Evolutionary conservation across 2,113 vertebrate species (phyloP).

Genomic region (Macrotis lagotis): DNA sequence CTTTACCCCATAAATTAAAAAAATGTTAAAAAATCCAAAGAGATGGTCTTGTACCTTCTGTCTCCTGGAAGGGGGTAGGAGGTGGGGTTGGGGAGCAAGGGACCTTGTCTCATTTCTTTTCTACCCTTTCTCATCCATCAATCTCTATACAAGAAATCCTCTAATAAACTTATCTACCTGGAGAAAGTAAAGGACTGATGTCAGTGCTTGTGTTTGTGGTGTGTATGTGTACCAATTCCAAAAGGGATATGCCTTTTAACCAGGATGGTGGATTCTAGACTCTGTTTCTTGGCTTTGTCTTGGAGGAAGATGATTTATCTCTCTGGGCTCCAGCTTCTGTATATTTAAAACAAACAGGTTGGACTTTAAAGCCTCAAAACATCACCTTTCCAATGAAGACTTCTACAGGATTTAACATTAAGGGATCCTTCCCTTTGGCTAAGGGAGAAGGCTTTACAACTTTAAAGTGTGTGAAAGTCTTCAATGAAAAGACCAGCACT

Average conservation of each 20-base stretch:
- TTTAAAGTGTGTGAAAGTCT: neutral
- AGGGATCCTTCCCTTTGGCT: neutral
- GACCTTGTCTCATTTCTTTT: neutral
- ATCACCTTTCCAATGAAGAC: neutral
- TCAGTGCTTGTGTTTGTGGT: neutral
- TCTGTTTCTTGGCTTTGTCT: neutral
- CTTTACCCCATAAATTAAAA: too few relatives aligned
- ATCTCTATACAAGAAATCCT: neutral
- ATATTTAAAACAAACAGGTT: neutral
- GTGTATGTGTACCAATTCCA: neutral
- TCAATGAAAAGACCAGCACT: neutral
- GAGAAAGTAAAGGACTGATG: neutral
- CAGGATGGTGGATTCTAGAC: neutral
- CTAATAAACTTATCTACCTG: neutral
- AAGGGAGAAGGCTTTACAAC: neutral
- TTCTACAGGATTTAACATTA: neutral
- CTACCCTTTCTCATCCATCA: neutral
- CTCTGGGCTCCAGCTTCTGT: neutral
- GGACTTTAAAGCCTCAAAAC: neutral
- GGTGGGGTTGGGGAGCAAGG: neutral
- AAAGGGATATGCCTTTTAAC: neutral
- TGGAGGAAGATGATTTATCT: neutral
- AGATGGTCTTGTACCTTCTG: neutral
- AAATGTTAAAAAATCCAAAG: neutral
- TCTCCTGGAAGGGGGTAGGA: rapidly evolving